A percentile compares a stretch with the other conserved stretches of the same genome.
phyloP scores from a whole-genome alignment of 2,797 vertebrate species.

The Gymnothorax reevesii region DNA sequence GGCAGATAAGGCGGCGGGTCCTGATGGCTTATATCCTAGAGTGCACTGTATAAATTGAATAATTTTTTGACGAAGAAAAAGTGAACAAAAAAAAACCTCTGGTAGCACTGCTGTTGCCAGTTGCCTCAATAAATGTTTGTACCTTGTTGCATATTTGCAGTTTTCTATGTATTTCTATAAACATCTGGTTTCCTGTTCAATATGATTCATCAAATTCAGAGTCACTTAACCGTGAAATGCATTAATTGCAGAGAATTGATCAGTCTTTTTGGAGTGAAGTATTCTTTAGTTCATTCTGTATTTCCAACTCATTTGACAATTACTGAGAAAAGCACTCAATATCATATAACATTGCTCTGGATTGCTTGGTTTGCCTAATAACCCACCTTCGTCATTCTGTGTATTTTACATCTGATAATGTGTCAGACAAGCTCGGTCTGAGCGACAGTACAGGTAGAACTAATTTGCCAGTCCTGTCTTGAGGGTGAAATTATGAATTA shows the following conservation, averaged over 20 bases:
- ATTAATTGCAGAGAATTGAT: neutral
- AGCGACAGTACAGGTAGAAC: neutral
- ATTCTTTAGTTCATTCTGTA: neutral
- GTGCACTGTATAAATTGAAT: neutral
- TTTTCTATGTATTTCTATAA: neutral
- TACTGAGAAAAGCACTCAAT: neutral
- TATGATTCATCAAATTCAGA: neutral
- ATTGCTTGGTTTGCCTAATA: neutral
- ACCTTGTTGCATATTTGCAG: neutral
- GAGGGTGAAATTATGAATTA: conserved; percentile 12
- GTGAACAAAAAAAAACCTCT: neutral
- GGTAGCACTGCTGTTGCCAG: neutral
- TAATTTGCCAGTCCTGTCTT: neutral
- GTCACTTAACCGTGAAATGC: conserved; percentile 8
- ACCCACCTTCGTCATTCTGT: neutral
- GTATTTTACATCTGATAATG: neutral
- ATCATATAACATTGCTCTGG: neutral
- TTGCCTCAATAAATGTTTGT: neutral
- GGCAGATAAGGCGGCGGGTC: no score
- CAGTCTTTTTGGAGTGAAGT: neutral
- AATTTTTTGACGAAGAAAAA: neutral
- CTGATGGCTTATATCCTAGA: no score
- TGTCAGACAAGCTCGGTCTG: neutral
- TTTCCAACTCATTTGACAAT: conserved; percentile 1
- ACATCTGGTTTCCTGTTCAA: neutral